Conservation (phyloP, 2,113 vertebrate genomes). For the Dicentrarchus labrax region DNA sequence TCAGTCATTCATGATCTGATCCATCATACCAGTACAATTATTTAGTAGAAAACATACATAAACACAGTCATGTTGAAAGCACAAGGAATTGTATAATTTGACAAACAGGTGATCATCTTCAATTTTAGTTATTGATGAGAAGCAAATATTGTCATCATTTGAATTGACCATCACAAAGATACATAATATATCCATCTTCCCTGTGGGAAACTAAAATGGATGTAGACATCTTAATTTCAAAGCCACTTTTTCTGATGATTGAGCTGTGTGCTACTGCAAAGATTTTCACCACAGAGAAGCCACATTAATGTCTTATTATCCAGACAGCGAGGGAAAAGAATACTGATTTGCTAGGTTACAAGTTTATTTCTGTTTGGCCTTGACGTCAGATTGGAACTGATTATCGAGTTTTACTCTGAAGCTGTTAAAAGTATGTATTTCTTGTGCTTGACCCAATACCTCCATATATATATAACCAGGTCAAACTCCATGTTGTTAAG, state of each 20-base stretch:
- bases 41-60: constrained; percentile 33
- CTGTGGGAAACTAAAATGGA: constrained; percentile 12
- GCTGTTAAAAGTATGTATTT: background rate
- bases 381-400: constrained; percentile 13
- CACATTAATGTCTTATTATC: background rate
- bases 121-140: constrained; percentile 29
- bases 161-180: constrained; percentile 27
- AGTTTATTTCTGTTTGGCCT: constrained; percentile 1
- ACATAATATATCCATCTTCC: background rate
- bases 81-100: background rate
- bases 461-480: constrained; percentile 15
- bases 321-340: constrained; percentile 24
- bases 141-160: constrained; percentile 30
- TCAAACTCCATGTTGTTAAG: constrained; percentile 10
- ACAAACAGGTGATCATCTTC: constrained; percentile 27
- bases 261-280: background rate
- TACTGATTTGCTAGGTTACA: background rate
- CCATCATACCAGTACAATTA: background rate
- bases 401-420: constrained; percentile 14
- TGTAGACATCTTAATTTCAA: constrained; percentile 36
- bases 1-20: constrained; percentile 22
- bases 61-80: constrained; percentile 8
- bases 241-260: constrained; percentile 23
- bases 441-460: background rate
- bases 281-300: constrained; percentile 9